Evolutionary conservation across 2,888 invertebrate species (phyloP).

Genomic region (Campaea margaritaria): DNA sequence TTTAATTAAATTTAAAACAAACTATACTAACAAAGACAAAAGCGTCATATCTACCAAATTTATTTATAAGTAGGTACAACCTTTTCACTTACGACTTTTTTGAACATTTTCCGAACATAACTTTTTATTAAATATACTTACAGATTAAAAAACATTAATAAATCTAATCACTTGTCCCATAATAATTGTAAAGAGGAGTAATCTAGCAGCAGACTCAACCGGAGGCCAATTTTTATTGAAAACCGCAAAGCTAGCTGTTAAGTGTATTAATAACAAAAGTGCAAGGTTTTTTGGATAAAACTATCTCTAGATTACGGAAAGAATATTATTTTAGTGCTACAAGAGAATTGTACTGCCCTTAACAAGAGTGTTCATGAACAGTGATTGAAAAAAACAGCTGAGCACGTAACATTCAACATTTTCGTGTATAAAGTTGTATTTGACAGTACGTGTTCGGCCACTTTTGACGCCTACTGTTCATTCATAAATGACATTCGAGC

Average conservation of each 20-base stretch:
- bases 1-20: too few relatives aligned
- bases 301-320: slow-evolving; percentile 33
- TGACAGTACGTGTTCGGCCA: too few relatives aligned
- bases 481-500: background rate
- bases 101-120: too few relatives aligned
- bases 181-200: slow-evolving; percentile 27
- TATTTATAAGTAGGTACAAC: too few relatives aligned
- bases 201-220: slow-evolving; percentile 51
- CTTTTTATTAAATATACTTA: too few relatives aligned
- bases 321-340: slow-evolving; percentile 6
- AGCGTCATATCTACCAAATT: too few relatives aligned
- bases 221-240: slow-evolving; percentile 43
- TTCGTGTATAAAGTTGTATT: too few relatives aligned
- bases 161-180: slow-evolving; percentile 16
- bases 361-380: slow-evolving; percentile 5
- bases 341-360: background rate
- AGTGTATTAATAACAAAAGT: slow-evolving; percentile 52
- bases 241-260: slow-evolving; percentile 57
- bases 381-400: too few relatives aligned
- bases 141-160: background rate
- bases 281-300: slow-evolving; percentile 47
- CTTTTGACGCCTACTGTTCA: too few relatives aligned
- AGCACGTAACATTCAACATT: too few relatives aligned
- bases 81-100: too few relatives aligned
- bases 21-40: too few relatives aligned